Conservation (phyloP, 2,797 vertebrate genomes). For the Cetoscarus ocellatus region DNA sequence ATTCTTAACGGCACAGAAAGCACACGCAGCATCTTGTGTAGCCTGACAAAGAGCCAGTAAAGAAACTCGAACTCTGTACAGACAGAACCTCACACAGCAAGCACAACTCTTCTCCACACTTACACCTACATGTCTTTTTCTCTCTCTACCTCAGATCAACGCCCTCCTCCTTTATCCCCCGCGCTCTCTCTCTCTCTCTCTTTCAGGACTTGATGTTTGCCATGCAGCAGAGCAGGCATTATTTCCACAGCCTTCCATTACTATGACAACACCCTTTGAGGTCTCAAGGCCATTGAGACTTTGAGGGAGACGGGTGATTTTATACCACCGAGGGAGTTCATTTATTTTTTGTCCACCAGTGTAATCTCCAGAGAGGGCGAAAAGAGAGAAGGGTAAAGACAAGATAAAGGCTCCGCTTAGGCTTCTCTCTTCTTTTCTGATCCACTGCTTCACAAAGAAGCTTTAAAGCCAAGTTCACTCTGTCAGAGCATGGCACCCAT, state of each 20-base stretch:
- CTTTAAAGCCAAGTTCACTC: constrained; percentile 19
- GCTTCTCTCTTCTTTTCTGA: constrained; percentile 29
- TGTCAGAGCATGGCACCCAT: constrained; percentile 8
- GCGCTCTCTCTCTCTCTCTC: constrained; percentile 8
- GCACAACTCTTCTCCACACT: constrained; percentile 18
- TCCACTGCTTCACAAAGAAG: constrained; percentile 26
- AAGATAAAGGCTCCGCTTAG: constrained; percentile 43
- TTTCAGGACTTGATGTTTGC: constrained; percentile 55
- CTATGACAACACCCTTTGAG: constrained; percentile 83
- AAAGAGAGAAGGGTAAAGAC: constrained; percentile 8
- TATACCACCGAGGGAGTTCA: constrained; percentile 67
- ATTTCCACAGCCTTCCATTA: constrained; percentile 75
- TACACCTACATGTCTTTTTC: constrained; percentile 24
- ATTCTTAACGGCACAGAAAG: constrained; percentile 44
- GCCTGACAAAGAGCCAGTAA: constrained; percentile 34
- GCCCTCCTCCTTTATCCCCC: constrained; percentile 2
- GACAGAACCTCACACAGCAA: constrained; percentile 45
- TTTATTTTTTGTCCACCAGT: constrained; percentile 67
- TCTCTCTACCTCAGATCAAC: constrained; percentile 11
- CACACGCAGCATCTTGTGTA: constrained; percentile 31
- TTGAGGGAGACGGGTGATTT: constrained; percentile 64
- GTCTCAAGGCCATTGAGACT: constrained; percentile 69
- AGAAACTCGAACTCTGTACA: constrained; percentile 20
- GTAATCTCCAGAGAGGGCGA: constrained; percentile 51
- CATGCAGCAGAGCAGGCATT: constrained; percentile 75